Evolutionary conservation across 2,113 vertebrate genomes (phyloP), one percentile per base, ranked within the genome.

Genomic region (Pleuronectes platessa): DNA sequence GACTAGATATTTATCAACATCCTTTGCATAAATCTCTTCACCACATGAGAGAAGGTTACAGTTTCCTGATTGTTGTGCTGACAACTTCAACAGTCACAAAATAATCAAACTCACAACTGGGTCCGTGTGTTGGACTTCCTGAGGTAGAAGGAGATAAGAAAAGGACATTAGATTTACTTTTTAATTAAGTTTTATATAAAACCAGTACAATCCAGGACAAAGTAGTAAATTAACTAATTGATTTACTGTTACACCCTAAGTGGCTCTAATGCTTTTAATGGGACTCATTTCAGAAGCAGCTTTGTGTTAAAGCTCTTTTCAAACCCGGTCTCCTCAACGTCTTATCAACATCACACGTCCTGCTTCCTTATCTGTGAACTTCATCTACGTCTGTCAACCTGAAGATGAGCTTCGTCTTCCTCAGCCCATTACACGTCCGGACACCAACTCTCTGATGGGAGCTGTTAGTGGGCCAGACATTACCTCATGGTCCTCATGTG

Each of bases 401-500:
- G 37, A 56, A 83, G 87, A 86, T 86, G 88, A 87, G 72, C 53
- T 58, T 55, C 27, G 79, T 81, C 68, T 69, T 87, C 84, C 81
- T 67, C 71, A 77, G 74, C 47, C 71, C 78, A 81, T 89, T 86
- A 79, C n/a, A 74, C 40, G 76, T 82, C 80, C 69, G 24, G 75
- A 84, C 76, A 72, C 73, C 1, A 51, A 59, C 23, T 67, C 65
- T 79, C 74, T 64, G 72, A 79, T 71, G 62, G 74, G 31, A 78
- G 64, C 75, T 7, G 37, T 51, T 75, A 26, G 26, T 59, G 24
- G 62, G 31, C 54, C 76, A 78, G 76, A 83, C 73, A 21, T 68
- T 45, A 83, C 68, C 75, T 79, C 63, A 70, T 68, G 13, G 56
- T 53, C 63, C 45, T 60, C 27, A 20, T 40, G 42, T 63, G 72